Evolutionary conservation across 2,797 vertebrate genomes (phyloP).

Genomic region (Microctenopoma lineatum): DNA sequence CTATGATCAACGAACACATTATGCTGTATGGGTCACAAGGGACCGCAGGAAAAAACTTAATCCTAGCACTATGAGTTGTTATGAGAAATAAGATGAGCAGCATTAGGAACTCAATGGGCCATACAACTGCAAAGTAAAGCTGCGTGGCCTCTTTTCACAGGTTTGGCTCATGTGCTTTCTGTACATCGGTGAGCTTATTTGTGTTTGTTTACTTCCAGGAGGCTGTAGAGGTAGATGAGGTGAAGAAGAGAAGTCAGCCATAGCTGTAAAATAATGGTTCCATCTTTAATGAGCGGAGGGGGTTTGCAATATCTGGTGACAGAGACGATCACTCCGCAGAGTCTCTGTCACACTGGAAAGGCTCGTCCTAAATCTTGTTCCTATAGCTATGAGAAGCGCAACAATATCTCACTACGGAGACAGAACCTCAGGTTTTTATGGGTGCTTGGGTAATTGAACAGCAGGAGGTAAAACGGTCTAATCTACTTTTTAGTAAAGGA

Average conservation of each 20-base stretch:
- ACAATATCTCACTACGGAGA: constrained; percentile 69
- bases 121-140: constrained; percentile 44
- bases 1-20: constrained; percentile 53
- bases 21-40: constrained; percentile 45
- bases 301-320: constrained; percentile 65
- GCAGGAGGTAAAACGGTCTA: constrained; percentile 59
- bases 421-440: constrained; percentile 72
- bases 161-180: constrained; percentile 34
- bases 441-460: constrained; percentile 77
- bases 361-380: constrained; percentile 75
- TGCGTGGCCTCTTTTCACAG: constrained; percentile 27
- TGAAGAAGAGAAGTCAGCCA: constrained; percentile 38
- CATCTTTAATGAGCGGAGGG: constrained; percentile 69
- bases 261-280: constrained; percentile 61
- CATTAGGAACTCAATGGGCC: constrained; percentile 67
- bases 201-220: constrained; percentile 73
- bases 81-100: constrained; percentile 56
- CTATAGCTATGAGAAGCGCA: constrained; percentile 59
- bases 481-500: constrained; percentile 62
- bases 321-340: constrained; percentile 56
- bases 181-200: constrained; percentile 55
- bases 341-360: constrained; percentile 65
- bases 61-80: constrained; percentile 49
- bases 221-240: constrained; percentile 48
- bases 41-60: constrained; percentile 58